phyloP scores from a whole-genome alignment of 2,797 vertebrate species.

The Pogonophryne albipinna region DNA sequence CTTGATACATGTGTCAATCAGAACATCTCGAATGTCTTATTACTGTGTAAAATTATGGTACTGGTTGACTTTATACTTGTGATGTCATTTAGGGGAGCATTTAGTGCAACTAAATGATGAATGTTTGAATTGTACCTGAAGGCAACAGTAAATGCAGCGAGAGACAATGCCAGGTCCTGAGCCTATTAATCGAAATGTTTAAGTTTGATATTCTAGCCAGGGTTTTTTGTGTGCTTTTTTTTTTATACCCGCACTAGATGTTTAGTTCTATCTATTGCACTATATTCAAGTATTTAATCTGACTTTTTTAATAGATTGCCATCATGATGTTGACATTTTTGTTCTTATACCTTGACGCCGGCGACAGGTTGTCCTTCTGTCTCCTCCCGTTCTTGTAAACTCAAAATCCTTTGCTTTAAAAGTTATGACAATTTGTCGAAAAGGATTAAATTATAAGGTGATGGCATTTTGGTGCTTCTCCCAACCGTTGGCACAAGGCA shows the following conservation, averaged over 20 bases:
- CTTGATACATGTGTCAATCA: no score
- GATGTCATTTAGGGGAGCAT: not conserved
- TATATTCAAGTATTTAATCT: not conserved
- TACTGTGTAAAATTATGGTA: not conserved
- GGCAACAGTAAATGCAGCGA: not conserved
- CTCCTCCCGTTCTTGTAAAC: no score
- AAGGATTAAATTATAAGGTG: no score
- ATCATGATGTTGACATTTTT: not conserved
- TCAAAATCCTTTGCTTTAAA: no score
- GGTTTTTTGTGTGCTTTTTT: not conserved
- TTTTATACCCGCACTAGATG: not conserved
- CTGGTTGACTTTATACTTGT: not conserved
- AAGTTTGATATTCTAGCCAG: not conserved
- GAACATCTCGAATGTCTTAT: not conserved
- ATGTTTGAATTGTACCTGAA: conserved; percentile 3
- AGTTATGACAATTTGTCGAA: no score
- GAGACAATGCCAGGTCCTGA: not conserved
- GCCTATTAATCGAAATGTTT: not conserved
- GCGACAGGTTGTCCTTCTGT: no score
- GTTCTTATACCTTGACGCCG: no score
- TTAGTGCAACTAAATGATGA: not conserved
- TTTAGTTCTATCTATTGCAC: not conserved
- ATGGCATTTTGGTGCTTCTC: no score
- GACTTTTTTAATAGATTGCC: not conserved
- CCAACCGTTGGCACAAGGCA: no score